phyloP scores from a whole-genome alignment of 1,140 invertebrate genomes.

The Penaeus vannamei region DNA sequence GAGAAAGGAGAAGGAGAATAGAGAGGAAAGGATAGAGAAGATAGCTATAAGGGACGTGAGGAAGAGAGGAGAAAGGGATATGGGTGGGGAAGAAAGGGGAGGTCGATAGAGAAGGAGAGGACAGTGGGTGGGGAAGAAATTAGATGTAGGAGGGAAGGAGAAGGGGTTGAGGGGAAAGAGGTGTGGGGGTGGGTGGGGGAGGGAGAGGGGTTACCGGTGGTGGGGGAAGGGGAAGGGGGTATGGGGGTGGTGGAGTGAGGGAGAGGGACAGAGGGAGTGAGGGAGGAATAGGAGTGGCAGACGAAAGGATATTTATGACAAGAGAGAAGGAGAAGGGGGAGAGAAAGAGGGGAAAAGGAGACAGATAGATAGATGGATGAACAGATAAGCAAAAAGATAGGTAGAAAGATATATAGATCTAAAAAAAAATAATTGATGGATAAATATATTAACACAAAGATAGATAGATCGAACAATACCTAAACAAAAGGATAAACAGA shows the following conservation, averaged over 20 bases:
- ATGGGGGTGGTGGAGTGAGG: background rate
- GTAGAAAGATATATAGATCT: no score
- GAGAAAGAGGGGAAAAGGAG: background rate
- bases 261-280: slow-evolving; percentile 11
- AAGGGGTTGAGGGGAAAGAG: background rate
- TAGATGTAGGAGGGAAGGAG: background rate
- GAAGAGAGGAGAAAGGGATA: no score
- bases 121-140: background rate
- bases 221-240: background rate
- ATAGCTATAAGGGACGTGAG: no score
- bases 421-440: no score
- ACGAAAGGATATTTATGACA: background rate
- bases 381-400: background rate
- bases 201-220: background rate
- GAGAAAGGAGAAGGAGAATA: background rate
- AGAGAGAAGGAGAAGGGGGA: background rate
- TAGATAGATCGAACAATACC: no score
- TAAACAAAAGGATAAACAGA: background rate
- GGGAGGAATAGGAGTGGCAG: no score
- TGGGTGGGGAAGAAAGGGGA: background rate
- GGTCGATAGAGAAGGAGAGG: background rate
- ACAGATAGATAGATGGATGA: background rate
- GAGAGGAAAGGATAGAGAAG: background rate
- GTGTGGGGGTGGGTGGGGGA: background rate
- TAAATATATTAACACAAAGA: no score